phyloP scores from a whole-genome alignment of 1,140 invertebrate genomes.

The Trigoniulus corallinus region DNA sequence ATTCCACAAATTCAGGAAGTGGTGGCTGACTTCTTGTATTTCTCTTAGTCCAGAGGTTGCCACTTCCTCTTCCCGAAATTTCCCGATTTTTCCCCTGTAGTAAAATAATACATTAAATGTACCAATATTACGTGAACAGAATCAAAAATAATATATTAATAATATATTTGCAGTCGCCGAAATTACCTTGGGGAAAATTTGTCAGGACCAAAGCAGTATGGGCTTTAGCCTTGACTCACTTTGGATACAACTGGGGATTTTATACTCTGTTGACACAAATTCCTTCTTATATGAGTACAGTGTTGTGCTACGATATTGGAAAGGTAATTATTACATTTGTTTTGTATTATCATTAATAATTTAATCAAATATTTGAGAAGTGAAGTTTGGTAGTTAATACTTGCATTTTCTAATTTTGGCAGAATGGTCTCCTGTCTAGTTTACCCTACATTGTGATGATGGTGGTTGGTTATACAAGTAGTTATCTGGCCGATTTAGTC shows the following conservation, averaged over 20 bases:
- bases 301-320: slow-evolving; percentile 12
- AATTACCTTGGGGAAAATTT: slow-evolving; percentile 24
- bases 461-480: neutral
- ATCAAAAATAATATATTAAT: neutral
- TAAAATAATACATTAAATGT: too few species aligned
- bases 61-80: too few species aligned
- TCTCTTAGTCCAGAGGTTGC: too few species aligned
- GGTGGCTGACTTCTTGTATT: too few species aligned
- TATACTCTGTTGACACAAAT: slow-evolving; percentile 36
- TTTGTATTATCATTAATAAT: neutral
- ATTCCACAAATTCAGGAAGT: too few species aligned
- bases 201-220: slow-evolving; percentile 29
- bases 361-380: too few species aligned
- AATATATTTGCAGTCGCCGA: neutral
- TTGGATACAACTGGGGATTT: slow-evolving; percentile 39
- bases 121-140: neutral
- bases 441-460: neutral
- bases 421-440: neutral
- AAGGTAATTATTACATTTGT: neutral
- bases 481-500: neutral
- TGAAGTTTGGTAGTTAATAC: too few species aligned
- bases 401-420: too few species aligned
- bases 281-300: slow-evolving; percentile 31
- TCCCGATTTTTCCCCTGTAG: too few species aligned
- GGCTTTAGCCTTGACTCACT: slow-evolving; percentile 33